Percentiles rank a stretch among this genome's conserved stretches.
Evolutionary conservation across 2,113 vertebrate species (phyloP).

Genomic region (Dryoscopus gambensis): DNA sequence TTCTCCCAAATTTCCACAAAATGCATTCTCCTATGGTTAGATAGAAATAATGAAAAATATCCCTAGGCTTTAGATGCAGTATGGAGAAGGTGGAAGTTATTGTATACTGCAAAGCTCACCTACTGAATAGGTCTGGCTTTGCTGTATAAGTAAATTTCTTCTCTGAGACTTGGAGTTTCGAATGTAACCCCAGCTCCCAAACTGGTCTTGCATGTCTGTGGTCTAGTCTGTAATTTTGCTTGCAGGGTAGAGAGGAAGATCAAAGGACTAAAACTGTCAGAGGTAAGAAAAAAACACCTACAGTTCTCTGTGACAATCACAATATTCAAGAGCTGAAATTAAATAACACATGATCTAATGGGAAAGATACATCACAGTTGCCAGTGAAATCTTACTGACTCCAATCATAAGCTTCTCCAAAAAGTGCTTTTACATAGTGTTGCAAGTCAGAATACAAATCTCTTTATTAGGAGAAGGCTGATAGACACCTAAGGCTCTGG

Average conservation of each 20-base stretch:
- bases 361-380: not conserved
- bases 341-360: not conserved
- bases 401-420: not conserved
- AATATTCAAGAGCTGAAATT: not conserved
- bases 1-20: not conserved
- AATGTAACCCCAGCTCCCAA: not conserved
- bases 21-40: not conserved
- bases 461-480: not conserved
- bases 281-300: not conserved
- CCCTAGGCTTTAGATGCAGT: not conserved
- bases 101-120: not conserved
- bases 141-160: not conserved
- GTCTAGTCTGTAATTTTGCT: not conserved
- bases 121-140: conserved; percentile 1
- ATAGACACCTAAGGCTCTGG: not conserved
- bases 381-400: not conserved
- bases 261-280: not conserved
- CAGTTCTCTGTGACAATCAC: not conserved
- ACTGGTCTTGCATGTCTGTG: conserved; percentile 7
- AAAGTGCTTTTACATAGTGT: not conserved
- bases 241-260: not conserved
- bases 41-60: not conserved
- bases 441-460: not conserved
- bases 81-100: not conserved
- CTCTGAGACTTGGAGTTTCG: not conserved